These are phyloP conservation scores for Argya squamiceps DNA, from an alignment of 2,797 vertebrate species.

Conservation along the genomic window DNA sequence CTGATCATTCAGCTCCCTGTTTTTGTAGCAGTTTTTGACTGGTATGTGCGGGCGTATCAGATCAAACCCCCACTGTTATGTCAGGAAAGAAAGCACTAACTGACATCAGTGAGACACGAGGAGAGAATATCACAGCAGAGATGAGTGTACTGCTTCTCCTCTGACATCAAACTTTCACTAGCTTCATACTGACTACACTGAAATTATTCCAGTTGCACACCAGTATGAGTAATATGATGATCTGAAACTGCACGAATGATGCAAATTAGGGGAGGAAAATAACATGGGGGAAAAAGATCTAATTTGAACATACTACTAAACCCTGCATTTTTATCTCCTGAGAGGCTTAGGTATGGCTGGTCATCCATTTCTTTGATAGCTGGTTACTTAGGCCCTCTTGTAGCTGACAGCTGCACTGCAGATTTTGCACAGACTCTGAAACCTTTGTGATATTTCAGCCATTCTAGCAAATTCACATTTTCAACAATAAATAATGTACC, in stretches of 20 bases:
- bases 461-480: slow-evolving; percentile 44
- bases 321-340: not conserved
- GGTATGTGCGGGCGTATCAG: not conserved
- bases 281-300: not conserved
- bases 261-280: not conserved
- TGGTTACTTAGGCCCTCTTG: not conserved
- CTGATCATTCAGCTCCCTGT: slow-evolving; percentile 10
- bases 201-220: not conserved
- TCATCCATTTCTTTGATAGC: not conserved
- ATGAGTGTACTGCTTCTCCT: not conserved
- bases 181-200: not conserved
- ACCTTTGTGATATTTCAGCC: slow-evolving; percentile 30
- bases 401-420: not conserved
- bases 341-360: not conserved
- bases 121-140: not conserved
- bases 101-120: not conserved
- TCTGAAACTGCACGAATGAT: not conserved
- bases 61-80: slow-evolving; percentile 32
- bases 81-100: slow-evolving; percentile 15
- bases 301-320: not conserved
- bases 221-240: not conserved
- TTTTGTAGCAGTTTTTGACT: slow-evolving; percentile 41
- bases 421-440: not conserved
- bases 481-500: slow-evolving; percentile 52
- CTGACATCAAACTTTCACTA: not conserved